These are phyloP conservation scores for Nycticebus coucang DNA, from an alignment of 2,113 vertebrate species.

Conservation along the genomic window DNA sequence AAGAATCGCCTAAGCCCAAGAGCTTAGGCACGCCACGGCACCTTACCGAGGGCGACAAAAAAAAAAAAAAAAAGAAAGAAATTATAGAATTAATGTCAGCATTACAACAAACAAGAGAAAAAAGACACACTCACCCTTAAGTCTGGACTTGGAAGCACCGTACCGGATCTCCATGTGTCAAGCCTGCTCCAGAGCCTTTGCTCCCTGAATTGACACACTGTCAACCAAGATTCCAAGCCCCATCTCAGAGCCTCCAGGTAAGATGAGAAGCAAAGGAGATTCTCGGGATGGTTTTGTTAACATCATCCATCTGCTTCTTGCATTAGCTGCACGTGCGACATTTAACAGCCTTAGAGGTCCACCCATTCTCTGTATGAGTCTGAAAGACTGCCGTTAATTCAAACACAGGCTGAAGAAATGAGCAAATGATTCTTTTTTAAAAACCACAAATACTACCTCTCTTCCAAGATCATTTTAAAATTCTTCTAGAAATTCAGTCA, in stretches of 20 bases:
- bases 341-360: conserved; percentile 98
- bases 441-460: conserved; percentile 93
- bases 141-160: neutral
- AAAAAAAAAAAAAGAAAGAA: neutral
- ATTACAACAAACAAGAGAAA: neutral
- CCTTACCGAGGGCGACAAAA: too few species aligned
- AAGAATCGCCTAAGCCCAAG: too few species aligned
- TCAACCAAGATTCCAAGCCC: conserved; percentile 98
- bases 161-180: conserved; percentile 98
- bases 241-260: conserved; percentile 97
- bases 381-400: conserved; percentile 50
- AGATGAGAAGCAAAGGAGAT: conserved; percentile 94
- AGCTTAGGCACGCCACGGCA: too few species aligned
- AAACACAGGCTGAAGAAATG: neutral
- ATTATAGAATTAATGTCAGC: conserved; percentile 31
- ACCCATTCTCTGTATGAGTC: conserved; percentile 94
- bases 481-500: conserved; percentile 98
- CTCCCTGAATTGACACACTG: conserved; percentile 93
- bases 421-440: neutral
- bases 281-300: conserved; percentile 96
- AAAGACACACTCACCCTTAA: neutral
- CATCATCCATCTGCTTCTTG: conserved; percentile 95
- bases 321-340: conserved; percentile 99
- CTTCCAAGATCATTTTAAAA: conserved; percentile 99
- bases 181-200: conserved; percentile 95